These are phyloP conservation scores for Danio jaintianensis DNA, from an alignment of 2,797 vertebrate species.

Conservation along the genomic window DNA sequence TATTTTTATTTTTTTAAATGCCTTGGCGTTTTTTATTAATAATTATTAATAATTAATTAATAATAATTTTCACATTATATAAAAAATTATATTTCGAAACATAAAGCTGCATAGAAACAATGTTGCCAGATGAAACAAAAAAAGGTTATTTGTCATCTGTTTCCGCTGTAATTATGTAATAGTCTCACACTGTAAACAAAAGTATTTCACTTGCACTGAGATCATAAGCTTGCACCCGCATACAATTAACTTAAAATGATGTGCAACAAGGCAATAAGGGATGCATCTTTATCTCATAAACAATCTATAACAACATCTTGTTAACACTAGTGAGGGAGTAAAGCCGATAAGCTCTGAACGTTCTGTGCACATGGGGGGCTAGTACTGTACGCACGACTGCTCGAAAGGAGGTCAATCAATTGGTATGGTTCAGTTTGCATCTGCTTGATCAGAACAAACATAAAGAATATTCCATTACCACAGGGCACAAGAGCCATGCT, in stretches of 20 bases:
- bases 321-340: slow-evolving; percentile 17
- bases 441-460: slow-evolving; percentile 5
- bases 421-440: slow-evolving; percentile 8
- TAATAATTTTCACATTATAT: no score
- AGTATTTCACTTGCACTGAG: background rate
- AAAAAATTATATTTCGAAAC: background rate
- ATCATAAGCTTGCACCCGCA: background rate
- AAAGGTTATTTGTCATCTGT: background rate
- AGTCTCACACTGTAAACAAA: background rate
- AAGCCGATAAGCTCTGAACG: slow-evolving; percentile 15
- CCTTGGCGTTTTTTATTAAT: no score
- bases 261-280: background rate
- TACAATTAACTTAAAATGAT: background rate
- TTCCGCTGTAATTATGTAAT: background rate
- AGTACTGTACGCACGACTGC: slow-evolving; percentile 6
- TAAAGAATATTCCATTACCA: slow-evolving; percentile 28
- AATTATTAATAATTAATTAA: no score
- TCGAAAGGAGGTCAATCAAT: slow-evolving; percentile 47
- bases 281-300: slow-evolving; percentile 29
- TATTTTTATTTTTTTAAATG: no score
- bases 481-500: background rate
- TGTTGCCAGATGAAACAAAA: background rate
- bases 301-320: slow-evolving; percentile 40
- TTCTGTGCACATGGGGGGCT: slow-evolving; percentile 3
- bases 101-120: background rate